phyloP scores from a whole-genome alignment of 92 coral and sea anemone genomes.

The Siderastrea siderea region DNA sequence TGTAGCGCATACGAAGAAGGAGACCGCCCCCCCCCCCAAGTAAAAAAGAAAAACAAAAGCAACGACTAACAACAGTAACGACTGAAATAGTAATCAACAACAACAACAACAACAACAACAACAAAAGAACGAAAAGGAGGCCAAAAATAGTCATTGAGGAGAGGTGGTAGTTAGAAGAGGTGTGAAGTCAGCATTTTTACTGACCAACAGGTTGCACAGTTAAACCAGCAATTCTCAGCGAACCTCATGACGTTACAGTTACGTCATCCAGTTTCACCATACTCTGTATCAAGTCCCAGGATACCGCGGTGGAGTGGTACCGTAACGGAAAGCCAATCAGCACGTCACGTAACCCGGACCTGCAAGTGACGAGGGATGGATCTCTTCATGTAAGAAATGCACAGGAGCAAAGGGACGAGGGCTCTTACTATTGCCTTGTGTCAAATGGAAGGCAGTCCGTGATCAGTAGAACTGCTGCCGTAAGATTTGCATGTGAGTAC shows the following conservation, averaged over 20 bases:
- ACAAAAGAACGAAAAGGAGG: no score
- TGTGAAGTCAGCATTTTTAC: not conserved
- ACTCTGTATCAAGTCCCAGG: conserved; percentile 73
- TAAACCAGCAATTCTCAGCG: conserved; percentile 71
- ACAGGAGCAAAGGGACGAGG: conserved; percentile 71
- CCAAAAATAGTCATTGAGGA: no score
- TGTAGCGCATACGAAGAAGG: no score
- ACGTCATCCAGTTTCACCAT: conserved; percentile 69
- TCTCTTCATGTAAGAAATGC: conserved; percentile 82
- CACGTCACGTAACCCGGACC: conserved; percentile 42
- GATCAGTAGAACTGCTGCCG: conserved; percentile 73
- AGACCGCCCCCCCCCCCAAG: no score
- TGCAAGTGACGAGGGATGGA: conserved; percentile 77
- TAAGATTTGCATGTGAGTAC: conserved; percentile 86
- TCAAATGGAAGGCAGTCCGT: conserved; percentile 59
- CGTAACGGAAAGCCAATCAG: conserved; percentile 59
- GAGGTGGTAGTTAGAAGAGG: not conserved
- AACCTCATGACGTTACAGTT: conserved; percentile 78
- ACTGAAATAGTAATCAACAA: no score
- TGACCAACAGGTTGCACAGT: conserved; percentile 53
- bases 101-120: no score
- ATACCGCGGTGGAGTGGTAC: conserved; percentile 77
- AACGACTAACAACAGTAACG: no score
- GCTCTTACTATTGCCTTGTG: conserved; percentile 76
- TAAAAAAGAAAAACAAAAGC: no score